Evolutionary conservation across 2,888 invertebrate genomes (phyloP), one percentile per base, ranked within the genome.

Genomic region (Theodoxus fluviatilis): DNA sequence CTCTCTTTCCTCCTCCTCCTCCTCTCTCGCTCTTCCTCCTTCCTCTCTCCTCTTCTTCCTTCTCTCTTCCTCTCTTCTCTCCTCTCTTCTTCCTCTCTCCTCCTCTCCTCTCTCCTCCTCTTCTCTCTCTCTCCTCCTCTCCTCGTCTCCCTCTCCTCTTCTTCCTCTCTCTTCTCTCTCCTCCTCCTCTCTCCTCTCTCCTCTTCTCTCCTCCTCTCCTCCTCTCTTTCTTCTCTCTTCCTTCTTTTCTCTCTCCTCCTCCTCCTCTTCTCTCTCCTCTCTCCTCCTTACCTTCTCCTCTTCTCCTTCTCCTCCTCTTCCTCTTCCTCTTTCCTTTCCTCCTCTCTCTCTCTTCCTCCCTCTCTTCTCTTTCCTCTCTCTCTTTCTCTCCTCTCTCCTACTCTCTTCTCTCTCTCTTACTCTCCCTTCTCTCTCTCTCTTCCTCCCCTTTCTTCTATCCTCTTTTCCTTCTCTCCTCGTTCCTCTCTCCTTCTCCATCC

Each of bases 81-180:
- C 25, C 52, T 52, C n/a, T 52, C 52, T 52, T 18, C 52, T 52
- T 52, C 52, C 33, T 59, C 63, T 63, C n/a, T 63, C 38, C 38
- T n/a, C 25, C 38, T 63, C 38, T 63, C 63, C 52, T 52, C n/a
- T 18, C 52, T 18, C 52, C 52, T 52, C 52, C 25, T 25, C 25
- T 25, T 52, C 52, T 52, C n/a, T 52, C 52, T 52, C 52, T 52
- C n/a, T 52, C n/a, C 52, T 52, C 33, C 57, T 57, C 6, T 57
- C 28, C n/a, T 3, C 33, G 12, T 28, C 15, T 57, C 57, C 33
- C 15, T 57, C 28, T 57, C 28, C 33, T 33, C n/a, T 7, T 12
- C 15, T 43, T 12, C 43, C 9, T 43, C 7, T 15, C 7, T 15
- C 15, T 15, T 43, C 43, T 15, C 15, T 15, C 43, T 43, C 43